Conservation (phyloP, 2,888 invertebrate species). For the Halictus quadricinctus region DNA sequence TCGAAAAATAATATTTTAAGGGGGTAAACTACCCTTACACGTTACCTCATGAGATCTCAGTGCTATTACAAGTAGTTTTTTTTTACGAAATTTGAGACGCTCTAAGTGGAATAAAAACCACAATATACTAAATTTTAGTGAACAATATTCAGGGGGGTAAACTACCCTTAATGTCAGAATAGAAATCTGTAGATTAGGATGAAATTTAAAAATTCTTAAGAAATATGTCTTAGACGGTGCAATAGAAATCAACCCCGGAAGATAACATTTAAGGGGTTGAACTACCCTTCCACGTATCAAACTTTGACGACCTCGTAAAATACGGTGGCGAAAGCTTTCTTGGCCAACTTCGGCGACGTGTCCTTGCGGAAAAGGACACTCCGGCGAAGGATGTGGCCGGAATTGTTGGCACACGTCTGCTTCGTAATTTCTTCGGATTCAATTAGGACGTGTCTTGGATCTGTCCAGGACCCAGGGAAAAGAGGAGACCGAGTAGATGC, state of each 20-base stretch:
- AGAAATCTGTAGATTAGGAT: not conserved
- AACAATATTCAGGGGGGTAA: not conserved
- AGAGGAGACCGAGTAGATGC: not conserved
- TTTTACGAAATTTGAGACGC: not conserved
- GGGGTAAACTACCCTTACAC: not conserved
- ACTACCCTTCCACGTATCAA: not conserved
- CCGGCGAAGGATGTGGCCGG: not conserved
- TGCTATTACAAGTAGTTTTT: too few species aligned
- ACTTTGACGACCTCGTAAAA: not conserved
- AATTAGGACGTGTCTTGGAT: constrained; percentile 21
- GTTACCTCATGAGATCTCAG: not conserved
- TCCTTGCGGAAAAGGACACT: constrained; percentile 2
- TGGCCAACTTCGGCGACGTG: constrained; percentile 1
- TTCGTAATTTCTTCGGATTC: constrained; percentile 13
- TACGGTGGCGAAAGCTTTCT: not conserved
- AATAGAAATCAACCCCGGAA: not conserved
- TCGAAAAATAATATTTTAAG: not conserved
- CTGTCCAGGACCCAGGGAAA: not conserved
- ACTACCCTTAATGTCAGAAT: not conserved
- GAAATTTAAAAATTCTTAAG: not conserved
- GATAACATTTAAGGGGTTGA: not conserved
- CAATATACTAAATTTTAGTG: not conserved
- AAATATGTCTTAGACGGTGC: not conserved
- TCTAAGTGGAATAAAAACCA: not conserved
- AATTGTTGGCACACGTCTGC: constrained; percentile 4